A percentile compares a stretch with the other conserved stretches of the same genome.
phyloP scores from a whole-genome alignment of 30 jellyfish, hydroid and myxozoan species.

The Hydra vulgaris region DNA sequence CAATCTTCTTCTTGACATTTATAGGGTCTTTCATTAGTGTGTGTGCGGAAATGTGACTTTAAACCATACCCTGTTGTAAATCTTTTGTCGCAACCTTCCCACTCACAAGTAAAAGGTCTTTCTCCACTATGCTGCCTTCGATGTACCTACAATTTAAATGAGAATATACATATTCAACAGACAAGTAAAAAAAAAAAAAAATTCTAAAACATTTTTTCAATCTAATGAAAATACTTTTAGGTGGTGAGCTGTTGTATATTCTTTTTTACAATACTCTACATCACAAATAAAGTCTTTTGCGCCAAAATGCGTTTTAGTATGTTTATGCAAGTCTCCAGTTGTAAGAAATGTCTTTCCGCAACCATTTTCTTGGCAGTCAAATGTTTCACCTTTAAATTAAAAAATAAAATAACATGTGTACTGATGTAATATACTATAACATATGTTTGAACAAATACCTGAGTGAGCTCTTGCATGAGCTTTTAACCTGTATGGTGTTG shows the following conservation, averaged over 20 bases:
- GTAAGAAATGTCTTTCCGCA: slow-evolving; percentile 80
- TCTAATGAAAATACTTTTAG: too few species aligned
- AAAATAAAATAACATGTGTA: neutral
- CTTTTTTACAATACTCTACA: slow-evolving; percentile 80
- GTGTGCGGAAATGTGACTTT: slow-evolving; percentile 93
- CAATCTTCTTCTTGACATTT: slow-evolving; percentile 80
- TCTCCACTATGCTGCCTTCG: slow-evolving; percentile 92
- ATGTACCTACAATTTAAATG: slow-evolving; percentile 49
- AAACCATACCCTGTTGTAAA: slow-evolving; percentile 99
- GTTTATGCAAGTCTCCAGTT: slow-evolving; percentile 76
- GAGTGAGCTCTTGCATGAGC: slow-evolving; percentile 93
- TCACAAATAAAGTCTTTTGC: slow-evolving; percentile 83
- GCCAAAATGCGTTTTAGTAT: slow-evolving; percentile 78
- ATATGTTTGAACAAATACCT: slow-evolving; percentile 23
- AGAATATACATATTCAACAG: too few species aligned
- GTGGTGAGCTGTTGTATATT: slow-evolving; percentile 94
- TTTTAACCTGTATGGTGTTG: slow-evolving; percentile 79
- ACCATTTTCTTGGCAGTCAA: slow-evolving; percentile 75
- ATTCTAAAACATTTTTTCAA: too few species aligned
- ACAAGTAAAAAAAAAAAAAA: too few species aligned
- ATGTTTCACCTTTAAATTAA: slow-evolving; percentile 43
- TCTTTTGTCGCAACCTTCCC: slow-evolving; percentile 89
- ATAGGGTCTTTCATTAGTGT: slow-evolving; percentile 94
- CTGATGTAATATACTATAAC: too few species aligned
- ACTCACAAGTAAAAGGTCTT: slow-evolving; percentile 83